A percentile compares a stretch with the other conserved stretches of the same genome.
Evolutionary conservation across 1,140 invertebrate genomes (phyloP).

Genomic region (Magallana ariakensis): DNA sequence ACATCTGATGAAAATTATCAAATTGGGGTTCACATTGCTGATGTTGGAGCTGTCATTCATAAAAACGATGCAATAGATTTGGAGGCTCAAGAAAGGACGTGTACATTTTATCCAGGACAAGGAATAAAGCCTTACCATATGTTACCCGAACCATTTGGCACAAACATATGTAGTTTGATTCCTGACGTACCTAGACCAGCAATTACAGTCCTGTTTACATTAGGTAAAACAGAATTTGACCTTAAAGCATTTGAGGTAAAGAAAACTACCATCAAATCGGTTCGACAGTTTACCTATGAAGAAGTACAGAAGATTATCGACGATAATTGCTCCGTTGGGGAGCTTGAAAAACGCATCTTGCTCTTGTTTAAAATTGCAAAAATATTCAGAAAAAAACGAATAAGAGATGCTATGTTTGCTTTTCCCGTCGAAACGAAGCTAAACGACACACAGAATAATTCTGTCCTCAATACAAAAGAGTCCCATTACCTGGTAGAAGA

Average conservation of each 20-base stretch:
- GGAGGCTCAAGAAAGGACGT: constrained; percentile 71
- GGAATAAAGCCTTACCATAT: constrained; percentile 71
- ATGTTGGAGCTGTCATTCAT: constrained; percentile 70
- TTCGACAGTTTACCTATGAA: constrained; percentile 57
- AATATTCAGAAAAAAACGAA: constrained; percentile 55
- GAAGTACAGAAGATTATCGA: constrained; percentile 62
- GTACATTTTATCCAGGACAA: constrained; percentile 69
- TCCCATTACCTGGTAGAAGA: constrained; percentile 71
- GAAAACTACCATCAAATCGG: constrained; percentile 57
- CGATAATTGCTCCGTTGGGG: neutral
- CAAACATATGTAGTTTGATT: constrained; percentile 77
- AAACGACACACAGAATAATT: constrained; percentile 47
- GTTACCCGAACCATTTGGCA: constrained; percentile 76
- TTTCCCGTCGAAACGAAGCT: constrained; percentile 56
- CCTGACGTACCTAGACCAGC: constrained; percentile 68
- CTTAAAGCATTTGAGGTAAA: constrained; percentile 12
- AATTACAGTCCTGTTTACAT: constrained; percentile 65
- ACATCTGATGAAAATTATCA: constrained; percentile 44
- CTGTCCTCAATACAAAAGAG: constrained; percentile 58
- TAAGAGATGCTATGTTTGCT: constrained; percentile 54
- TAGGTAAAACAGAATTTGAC: constrained; percentile 51
- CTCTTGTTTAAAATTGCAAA: constrained; percentile 59
- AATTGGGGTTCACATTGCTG: constrained; percentile 75
- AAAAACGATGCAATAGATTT: constrained; percentile 65
- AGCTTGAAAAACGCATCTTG: constrained; percentile 49